A percentile compares a stretch with the other conserved stretches of the same genome.
Conservation (phyloP, 2,797 vertebrate species). For the Vireo griseus region DNA sequence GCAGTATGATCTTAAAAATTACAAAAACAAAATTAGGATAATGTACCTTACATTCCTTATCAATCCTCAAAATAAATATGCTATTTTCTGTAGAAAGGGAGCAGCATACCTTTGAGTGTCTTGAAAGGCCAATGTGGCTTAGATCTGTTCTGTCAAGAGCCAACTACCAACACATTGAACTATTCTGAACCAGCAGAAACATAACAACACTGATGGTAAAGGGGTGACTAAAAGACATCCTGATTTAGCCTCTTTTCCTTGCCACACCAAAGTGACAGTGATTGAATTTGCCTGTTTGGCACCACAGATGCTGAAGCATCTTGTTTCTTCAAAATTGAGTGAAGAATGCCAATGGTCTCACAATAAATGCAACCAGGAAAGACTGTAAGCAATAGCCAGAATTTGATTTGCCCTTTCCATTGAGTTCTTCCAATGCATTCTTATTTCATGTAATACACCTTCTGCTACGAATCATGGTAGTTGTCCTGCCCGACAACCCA, state of each 20-base stretch:
- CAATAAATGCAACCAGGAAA: accelerated
- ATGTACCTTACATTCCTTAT: not conserved
- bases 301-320: not conserved
- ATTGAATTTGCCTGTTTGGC: not conserved
- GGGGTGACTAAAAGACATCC: not conserved
- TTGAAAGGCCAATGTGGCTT: not conserved
- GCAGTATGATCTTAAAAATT: not conserved
- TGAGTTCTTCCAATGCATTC: not conserved
- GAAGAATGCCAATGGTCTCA: not conserved
- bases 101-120: not conserved
- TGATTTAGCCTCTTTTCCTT: not conserved
- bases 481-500: accelerated
- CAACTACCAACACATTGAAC: not conserved
- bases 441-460: not conserved
- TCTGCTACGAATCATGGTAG: not conserved
- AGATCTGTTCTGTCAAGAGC: not conserved
- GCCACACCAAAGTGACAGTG: not conserved
- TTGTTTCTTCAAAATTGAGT: not conserved
- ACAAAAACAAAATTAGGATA: not conserved
- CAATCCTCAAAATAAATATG: not conserved
- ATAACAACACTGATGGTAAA: not conserved
- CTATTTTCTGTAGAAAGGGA: not conserved
- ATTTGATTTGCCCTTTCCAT: not conserved
- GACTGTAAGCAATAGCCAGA: not conserved
- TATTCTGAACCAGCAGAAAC: not conserved